A percentile compares a stretch with the other conserved stretches of the same genome.
Evolutionary conservation across 2,113 vertebrate genomes (phyloP).

Genomic region (Alexandromys fortis): DNA sequence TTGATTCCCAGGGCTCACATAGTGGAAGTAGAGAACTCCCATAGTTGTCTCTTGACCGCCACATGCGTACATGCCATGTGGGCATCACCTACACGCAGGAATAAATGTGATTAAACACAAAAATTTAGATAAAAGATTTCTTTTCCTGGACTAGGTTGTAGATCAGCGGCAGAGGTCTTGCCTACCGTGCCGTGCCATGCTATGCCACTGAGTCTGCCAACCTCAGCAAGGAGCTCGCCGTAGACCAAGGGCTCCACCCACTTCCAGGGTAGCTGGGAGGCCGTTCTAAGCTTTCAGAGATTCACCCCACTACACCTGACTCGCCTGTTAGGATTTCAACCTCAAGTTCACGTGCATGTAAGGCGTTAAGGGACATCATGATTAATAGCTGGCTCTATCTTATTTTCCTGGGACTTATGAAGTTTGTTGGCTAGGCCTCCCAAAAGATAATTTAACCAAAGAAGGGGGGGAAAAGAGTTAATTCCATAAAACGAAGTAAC

Average conservation of each 20-base stretch:
- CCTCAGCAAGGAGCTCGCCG: neutral
- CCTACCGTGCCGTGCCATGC: neutral
- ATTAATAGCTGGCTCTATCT: neutral
- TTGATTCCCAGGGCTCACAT: neutral
- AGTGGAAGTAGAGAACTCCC: neutral
- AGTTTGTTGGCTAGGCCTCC: neutral
- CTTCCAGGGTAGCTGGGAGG: neutral
- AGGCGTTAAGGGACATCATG: neutral
- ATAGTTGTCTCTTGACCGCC: neutral
- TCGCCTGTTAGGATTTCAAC: neutral
- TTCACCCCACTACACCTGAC: neutral
- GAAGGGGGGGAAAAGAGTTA: slow-evolving; percentile 40
- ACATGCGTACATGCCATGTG: no score
- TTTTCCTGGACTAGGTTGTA: no score
- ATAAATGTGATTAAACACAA: neutral
- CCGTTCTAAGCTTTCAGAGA: neutral
- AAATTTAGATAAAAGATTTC: neutral
- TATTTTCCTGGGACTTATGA: neutral
- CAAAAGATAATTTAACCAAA: neutral
- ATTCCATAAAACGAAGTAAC: slow-evolving; percentile 39
- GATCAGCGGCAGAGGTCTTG: neutral
- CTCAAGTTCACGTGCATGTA: neutral
- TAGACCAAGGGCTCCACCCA: neutral
- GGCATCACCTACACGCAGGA: neutral
- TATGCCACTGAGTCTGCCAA: neutral